Base-by-base conservation (phyloP, 2,888 invertebrate genomes). In the Stenchaetothrips biformis region DNA sequence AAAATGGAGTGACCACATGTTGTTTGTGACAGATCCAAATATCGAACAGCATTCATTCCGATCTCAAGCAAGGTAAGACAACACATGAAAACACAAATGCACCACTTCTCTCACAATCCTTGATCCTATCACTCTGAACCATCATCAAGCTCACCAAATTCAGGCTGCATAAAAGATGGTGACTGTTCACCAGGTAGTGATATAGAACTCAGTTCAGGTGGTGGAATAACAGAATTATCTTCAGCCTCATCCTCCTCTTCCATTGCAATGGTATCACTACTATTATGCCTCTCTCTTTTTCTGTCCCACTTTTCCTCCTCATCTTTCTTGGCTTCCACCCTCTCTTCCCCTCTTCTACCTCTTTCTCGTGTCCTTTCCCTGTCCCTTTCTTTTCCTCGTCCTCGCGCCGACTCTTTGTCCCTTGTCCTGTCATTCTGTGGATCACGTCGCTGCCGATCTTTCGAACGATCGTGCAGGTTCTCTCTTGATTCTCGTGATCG, bases 221-320 rank as follows among this genome's bases (percentile, higher is more conserved):
- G 21, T 7, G 7, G 11, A 1, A 11, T 25, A 21, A 11, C 21
- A 74, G 67, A 25, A 74, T 21, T 25, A 21, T 74, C 67, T 25
- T 81, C 81, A 79, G 83, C 82, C 48, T 81, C 74, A 27, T 80
- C 79, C 48, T 78, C 81, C 11, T 80, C 83, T n/a, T 83, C 83
- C 21, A 81, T 80, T 21, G 83, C 82, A 25, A 82, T 83, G 27
- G 83, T 81, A 77, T 82, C 82, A 47, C 81, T 81, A 62, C 83
- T 81, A 78, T 82, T 82, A 48, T 83, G 82, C 49, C 81, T 81
- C 8, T 80, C 78, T n/a, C 67, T 37, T n/a, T 37, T 59, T 9
- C 80, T 48, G 18, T 53, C 80, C 77, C 47, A 78, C n/a, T 78
- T 79, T 80, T 47, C 80, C 79, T 80, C 80, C 13, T 80, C 78